These are phyloP conservation scores for Caenorhabditis inopinata DNA, from an alignment of 1,140 invertebrate species.

Conservation along the genomic window DNA sequence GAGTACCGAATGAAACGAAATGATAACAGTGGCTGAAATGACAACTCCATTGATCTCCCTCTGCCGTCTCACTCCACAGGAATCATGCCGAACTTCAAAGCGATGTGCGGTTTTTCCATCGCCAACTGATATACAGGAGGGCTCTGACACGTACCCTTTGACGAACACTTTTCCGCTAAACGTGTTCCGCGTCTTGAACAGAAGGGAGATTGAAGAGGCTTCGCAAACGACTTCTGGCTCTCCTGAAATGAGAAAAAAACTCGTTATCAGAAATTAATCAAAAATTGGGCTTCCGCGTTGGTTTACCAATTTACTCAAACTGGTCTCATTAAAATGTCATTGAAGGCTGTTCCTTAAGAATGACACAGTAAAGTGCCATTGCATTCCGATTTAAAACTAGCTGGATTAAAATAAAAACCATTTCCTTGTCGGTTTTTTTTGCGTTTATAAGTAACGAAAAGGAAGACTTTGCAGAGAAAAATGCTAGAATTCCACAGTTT, in stretches of 20 bases:
- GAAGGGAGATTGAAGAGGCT: slow-evolving; percentile 47
- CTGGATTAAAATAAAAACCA: too few species aligned
- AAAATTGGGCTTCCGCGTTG: too few species aligned
- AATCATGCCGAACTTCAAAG: slow-evolving; percentile 60
- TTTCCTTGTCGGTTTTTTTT: too few species aligned
- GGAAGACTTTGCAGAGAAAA: too few species aligned
- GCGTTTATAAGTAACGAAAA: too few species aligned
- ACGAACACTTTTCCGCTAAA: slow-evolving; percentile 63
- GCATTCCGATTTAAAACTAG: too few species aligned
- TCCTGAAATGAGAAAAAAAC: slow-evolving; percentile 26
- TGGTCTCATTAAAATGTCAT: too few species aligned
- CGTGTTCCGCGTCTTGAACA: slow-evolving; percentile 54
- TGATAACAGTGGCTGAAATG: slow-evolving; percentile 60
- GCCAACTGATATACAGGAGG: slow-evolving; percentile 45
- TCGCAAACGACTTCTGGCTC: slow-evolving; percentile 45
- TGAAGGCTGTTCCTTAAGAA: too few species aligned
- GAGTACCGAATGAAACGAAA: slow-evolving; percentile 63
- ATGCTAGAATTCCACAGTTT: too few species aligned
- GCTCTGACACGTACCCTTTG: slow-evolving; percentile 54
- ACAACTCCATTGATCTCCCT: slow-evolving; percentile 63
- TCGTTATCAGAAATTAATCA: too few species aligned
- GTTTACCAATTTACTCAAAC: too few species aligned
- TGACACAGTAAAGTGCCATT: too few species aligned
- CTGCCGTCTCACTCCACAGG: slow-evolving; percentile 57
- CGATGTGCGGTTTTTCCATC: slow-evolving; percentile 36